Base-by-base conservation (phyloP, 2,797 vertebrate species). In the Botia almorhae region DNA sequence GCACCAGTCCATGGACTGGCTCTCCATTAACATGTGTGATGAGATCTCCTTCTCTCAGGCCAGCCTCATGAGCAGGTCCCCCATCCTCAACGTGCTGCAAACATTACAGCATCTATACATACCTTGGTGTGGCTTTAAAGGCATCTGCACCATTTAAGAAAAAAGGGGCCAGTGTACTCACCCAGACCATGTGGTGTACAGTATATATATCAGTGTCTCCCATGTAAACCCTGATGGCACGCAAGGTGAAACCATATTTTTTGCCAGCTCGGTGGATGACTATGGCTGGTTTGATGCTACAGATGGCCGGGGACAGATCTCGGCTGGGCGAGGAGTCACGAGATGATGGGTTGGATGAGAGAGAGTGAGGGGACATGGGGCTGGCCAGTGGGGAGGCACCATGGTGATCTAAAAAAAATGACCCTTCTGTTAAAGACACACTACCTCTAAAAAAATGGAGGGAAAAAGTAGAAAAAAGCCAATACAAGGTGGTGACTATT, bases 161-260 rank as follows among this genome's bases (percentile, higher is more conserved):
- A 46, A 58, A 0, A 16, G 3, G 13, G 21, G 46, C 8, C 29
- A 13, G 16, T 16, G 81, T 87, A 94, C 97, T 90, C 93, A 99
- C 98, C 98, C 97, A 98, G 88, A 99, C 97, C 96, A 99, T 96
- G 91, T 99, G 98, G 83, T 99, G 97, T 17, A 99, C 96, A 0
- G 96, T 96, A 93, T 98, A 99, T 93, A 99, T 91, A 78, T 99
- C 96, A 0, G 94, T 94, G 91, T 98, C 97, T 3, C 98, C 97
- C 96, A 99, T 96, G 91, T 99, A 99, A 78, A 99, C 98, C 0
- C 97, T 93, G 89, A 99, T 99, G 87, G 98, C 98, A 4, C 96
- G 90, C 77, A 99, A 93, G 19, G 98, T 99, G 92, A 99, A 99
- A 86, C 98, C 98, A 0, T 98, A 99, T 91, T 99, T 99, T 92